A percentile compares a stretch with the other conserved stretches of the same genome.
phyloP scores from a whole-genome alignment of 2,113 vertebrate genomes.

The Nothoprocta perdicaria region DNA sequence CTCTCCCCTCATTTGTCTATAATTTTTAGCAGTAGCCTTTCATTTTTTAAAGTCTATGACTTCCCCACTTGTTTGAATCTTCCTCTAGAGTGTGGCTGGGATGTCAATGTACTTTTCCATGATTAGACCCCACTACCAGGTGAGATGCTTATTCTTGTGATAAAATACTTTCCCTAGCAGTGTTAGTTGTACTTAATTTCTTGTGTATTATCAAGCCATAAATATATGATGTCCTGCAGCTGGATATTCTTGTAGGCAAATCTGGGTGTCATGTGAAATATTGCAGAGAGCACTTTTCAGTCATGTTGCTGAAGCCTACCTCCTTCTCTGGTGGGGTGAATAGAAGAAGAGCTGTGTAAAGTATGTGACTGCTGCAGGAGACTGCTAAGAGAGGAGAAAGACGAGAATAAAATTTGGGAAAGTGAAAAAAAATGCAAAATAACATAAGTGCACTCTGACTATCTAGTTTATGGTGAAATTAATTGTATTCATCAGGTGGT shows the following conservation, averaged over 20 bases:
- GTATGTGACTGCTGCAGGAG: background rate
- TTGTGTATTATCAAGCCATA: background rate
- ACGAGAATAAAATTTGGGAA: background rate
- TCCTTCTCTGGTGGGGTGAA: background rate
- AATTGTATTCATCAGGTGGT: background rate
- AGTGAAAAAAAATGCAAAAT: background rate
- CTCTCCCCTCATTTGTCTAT: background rate
- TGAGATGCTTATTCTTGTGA: background rate
- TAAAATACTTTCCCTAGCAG: background rate
- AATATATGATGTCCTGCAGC: accelerated
- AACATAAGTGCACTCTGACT: background rate
- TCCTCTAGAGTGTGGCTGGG: background rate
- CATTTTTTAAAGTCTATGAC: background rate
- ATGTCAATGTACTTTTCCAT: background rate
- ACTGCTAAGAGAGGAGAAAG: background rate
- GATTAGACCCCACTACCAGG: background rate
- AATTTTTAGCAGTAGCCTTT: background rate
- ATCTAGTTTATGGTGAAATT: background rate
- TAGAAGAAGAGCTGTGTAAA: background rate
- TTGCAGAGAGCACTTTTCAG: background rate
- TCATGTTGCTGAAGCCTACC: background rate
- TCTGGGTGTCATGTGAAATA: background rate
- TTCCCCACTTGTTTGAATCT: background rate
- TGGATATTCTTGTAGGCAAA: background rate
- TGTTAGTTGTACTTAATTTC: background rate